Conservation (phyloP, 2,888 invertebrate genomes). For the Tenthredo scrophulariae region DNA sequence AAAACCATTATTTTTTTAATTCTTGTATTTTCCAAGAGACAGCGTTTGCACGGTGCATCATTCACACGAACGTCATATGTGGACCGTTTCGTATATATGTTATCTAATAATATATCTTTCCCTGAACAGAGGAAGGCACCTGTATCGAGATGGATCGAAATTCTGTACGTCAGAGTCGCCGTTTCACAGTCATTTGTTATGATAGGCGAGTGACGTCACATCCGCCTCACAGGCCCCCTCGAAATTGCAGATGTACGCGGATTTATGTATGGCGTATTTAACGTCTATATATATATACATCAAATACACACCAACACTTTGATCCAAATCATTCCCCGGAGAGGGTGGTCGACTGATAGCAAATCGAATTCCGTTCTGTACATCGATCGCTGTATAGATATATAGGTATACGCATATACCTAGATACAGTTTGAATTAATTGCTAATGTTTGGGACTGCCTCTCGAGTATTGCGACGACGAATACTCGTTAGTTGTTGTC, state of each 20-base stretch:
- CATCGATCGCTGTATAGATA: neutral
- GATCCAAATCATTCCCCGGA: conserved; percentile 20
- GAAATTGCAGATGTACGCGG: neutral
- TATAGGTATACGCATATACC: neutral
- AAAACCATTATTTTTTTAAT: neutral
- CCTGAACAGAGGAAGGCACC: neutral
- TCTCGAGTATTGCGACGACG: conserved; percentile 66
- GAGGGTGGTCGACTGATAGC: conserved; percentile 39
- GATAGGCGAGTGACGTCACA: conserved; percentile 59
- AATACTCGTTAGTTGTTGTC: conserved; percentile 66
- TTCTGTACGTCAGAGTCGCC: conserved; percentile 53
- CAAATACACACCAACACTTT: neutral
- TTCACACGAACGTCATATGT: conserved; percentile 1
- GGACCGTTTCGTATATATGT: neutral
- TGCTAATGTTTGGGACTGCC: conserved; percentile 71
- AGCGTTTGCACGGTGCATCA: neutral
- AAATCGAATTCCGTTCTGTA: conserved; percentile 45
- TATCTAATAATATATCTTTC: neutral
- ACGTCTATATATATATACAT: neutral
- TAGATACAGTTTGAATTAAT: conserved; percentile 70
- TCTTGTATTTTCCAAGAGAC: neutral
- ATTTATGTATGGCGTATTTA: neutral
- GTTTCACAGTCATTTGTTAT: conserved; percentile 61
- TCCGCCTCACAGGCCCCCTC: conserved; percentile 32
- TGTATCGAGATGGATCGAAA: conserved; percentile 40